A percentile compares a stretch with the other conserved stretches of the same genome.
Conservation (phyloP, 1,140 invertebrate genomes). For the Lepeophtheirus salmonis region DNA sequence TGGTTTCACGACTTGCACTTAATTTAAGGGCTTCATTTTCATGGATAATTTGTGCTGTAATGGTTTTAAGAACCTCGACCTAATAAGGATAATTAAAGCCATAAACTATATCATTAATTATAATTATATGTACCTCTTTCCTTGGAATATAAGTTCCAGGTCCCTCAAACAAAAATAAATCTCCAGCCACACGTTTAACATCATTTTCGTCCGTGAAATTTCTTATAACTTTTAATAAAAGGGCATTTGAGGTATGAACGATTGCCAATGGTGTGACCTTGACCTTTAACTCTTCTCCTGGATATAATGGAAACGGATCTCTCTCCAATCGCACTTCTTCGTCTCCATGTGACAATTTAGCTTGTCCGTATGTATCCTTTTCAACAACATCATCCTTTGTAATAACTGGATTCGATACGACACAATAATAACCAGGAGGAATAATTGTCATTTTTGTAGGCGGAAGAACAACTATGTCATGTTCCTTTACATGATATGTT, state of each 20-base stretch:
- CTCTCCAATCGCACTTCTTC: slow-evolving; percentile 31
- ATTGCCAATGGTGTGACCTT: slow-evolving; percentile 30
- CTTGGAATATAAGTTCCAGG: slow-evolving; percentile 26
- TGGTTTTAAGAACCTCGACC: slow-evolving; percentile 29
- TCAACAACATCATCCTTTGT: slow-evolving; percentile 26
- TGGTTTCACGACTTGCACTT: slow-evolving; percentile 30
- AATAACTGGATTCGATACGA: slow-evolving; percentile 32
- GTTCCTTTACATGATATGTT: slow-evolving; percentile 34
- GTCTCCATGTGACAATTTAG: slow-evolving; percentile 27
- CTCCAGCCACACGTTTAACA: slow-evolving; percentile 30
- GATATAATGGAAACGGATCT: slow-evolving; percentile 37
- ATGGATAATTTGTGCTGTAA: slow-evolving; percentile 30
- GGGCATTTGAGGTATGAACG: slow-evolving; percentile 29
- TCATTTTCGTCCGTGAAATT: slow-evolving; percentile 29
- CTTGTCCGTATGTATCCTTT: slow-evolving; percentile 28
- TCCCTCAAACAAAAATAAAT: slow-evolving; percentile 35
- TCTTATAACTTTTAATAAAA: too few species aligned
- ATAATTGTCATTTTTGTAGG: slow-evolving; percentile 30
- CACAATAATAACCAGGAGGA: slow-evolving; percentile 33
- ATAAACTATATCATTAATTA: too few species aligned
- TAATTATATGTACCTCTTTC: too few species aligned
- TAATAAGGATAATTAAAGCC: too few species aligned
- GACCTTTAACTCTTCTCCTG: too few species aligned
- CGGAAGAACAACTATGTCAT: slow-evolving; percentile 29
- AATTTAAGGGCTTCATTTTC: slow-evolving; percentile 32